These are phyloP conservation scores for Chrysomela aeneicollis DNA, from an alignment of 2,888 invertebrate species.

Conservation along the genomic window DNA sequence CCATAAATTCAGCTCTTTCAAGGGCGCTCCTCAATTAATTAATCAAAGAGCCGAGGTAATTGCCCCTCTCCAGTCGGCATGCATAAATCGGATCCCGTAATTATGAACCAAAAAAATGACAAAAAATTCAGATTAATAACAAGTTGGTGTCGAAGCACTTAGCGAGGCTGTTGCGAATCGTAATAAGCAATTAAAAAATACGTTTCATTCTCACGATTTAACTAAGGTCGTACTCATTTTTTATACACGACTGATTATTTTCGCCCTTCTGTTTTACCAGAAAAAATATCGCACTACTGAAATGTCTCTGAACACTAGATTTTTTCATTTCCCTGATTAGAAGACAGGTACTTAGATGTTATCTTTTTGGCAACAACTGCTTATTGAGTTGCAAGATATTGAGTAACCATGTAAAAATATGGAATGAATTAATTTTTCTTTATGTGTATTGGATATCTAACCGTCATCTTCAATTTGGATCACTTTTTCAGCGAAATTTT, in stretches of 20 bases:
- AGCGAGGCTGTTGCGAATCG: slow-evolving; percentile 22
- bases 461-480: too few species aligned
- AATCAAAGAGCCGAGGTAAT: slow-evolving; percentile 29
- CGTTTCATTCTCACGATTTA: slow-evolving; percentile 28
- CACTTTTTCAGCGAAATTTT: too few species aligned
- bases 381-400: too few species aligned
- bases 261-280: neutral
- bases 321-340: too few species aligned
- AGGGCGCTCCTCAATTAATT: slow-evolving; percentile 32
- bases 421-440: too few species aligned
- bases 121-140: slow-evolving; percentile 35
- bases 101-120: slow-evolving; percentile 24
- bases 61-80: slow-evolving; percentile 21
- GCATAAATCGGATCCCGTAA: slow-evolving; percentile 21
- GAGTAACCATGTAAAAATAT: too few species aligned
- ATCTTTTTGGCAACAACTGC: too few species aligned
- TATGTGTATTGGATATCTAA: too few species aligned
- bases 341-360: too few species aligned
- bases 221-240: neutral
- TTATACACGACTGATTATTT: neutral
- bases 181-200: slow-evolving; percentile 30
- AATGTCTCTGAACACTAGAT: too few species aligned
- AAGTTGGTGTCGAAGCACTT: slow-evolving; percentile 26
- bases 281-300: too few species aligned
- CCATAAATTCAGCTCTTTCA: slow-evolving; percentile 31